phyloP scores from a whole-genome alignment of 2,888 invertebrate species.

The Ephialtes manifestator region DNA sequence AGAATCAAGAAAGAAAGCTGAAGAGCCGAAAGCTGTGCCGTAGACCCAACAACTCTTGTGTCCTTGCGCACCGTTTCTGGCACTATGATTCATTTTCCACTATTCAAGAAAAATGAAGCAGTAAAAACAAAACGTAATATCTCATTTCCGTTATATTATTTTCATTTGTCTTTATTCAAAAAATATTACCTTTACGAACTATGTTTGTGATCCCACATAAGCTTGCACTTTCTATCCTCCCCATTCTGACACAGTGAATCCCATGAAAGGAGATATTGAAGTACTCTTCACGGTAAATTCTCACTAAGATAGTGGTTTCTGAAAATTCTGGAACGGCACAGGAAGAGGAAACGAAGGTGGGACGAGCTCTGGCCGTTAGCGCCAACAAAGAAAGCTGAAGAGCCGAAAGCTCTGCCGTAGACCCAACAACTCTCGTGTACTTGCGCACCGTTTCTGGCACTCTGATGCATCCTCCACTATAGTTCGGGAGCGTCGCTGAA shows the following conservation, averaged over 20 bases:
- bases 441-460: constrained; percentile 64
- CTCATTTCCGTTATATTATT: too few species aligned
- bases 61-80: constrained; percentile 63
- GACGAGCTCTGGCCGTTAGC: background rate
- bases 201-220: too few species aligned
- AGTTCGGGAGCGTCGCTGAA: constrained; percentile 51
- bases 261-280: background rate
- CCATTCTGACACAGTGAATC: constrained; percentile 48
- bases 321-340: background rate
- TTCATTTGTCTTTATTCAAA: too few species aligned
- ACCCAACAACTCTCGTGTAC: constrained; percentile 37
- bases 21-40: constrained; percentile 27
- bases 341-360: background rate
- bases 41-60: constrained; percentile 34
- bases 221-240: too few species aligned
- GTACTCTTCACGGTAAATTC: background rate
- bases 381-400: constrained; percentile 57
- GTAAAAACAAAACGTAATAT: too few species aligned
- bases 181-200: too few species aligned
- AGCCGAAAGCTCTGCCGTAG: constrained; percentile 32
- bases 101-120: too few species aligned
- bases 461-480: constrained; percentile 35
- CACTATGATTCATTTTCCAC: constrained; percentile 38
- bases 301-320: background rate
- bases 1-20: constrained; percentile 52